Conservation (phyloP, 2,797 vertebrate genomes). For the Propithecus perrieri region DNA sequence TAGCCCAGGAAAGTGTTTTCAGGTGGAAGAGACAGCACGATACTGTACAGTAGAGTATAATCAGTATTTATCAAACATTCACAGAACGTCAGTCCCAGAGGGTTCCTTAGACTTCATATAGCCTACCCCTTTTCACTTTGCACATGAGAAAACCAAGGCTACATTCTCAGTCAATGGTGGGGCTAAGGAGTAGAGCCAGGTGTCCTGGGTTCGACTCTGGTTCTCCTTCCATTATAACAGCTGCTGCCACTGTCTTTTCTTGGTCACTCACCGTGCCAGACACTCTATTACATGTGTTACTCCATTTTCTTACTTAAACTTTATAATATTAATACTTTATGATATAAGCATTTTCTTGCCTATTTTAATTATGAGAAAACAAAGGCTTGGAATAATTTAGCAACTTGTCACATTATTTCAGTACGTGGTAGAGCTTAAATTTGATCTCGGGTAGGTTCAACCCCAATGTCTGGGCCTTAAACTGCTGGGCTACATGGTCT, state of each 20-base stretch:
- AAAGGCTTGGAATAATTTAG: background rate
- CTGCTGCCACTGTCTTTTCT: background rate
- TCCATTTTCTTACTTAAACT: background rate
- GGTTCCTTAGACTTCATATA: background rate
- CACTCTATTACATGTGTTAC: fast-evolving
- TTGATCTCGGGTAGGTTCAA: background rate
- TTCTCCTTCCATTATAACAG: background rate
- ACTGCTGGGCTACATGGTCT: background rate
- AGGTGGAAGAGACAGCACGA: background rate
- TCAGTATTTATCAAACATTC: background rate
- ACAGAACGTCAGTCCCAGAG: background rate
- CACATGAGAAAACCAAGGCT: background rate
- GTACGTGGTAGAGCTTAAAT: background rate
- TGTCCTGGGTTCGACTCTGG: fast-evolving
- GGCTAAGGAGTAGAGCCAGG: background rate
- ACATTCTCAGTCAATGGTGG: too few relatives aligned
- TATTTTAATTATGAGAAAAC: background rate
- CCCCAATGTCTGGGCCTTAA: background rate
- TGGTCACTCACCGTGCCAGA: background rate
- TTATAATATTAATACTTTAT: background rate
- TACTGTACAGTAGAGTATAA: background rate
- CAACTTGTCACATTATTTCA: background rate
- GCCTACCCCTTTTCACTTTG: background rate
- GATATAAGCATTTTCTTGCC: background rate
- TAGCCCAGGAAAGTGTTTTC: background rate